These are phyloP conservation scores for Drosophila tripunctata DNA, from an alignment of 2,888 invertebrate genomes.

Conservation along the genomic window DNA sequence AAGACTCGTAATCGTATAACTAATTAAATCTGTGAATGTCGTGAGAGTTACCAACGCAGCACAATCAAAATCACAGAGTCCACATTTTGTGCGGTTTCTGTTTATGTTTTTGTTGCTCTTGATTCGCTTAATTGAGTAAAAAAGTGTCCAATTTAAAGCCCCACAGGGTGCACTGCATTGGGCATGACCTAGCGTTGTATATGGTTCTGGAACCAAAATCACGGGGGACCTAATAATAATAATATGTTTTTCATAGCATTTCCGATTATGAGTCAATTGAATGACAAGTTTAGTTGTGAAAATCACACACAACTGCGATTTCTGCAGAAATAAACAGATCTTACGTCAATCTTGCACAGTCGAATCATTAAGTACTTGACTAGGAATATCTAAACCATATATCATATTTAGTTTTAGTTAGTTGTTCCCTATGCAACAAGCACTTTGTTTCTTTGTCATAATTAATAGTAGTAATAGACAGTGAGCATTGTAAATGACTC, in stretches of 20 bases:
- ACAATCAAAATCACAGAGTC: slow-evolving; percentile 21
- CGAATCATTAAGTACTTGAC: slow-evolving; percentile 19
- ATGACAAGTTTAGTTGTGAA: slow-evolving; percentile 49
- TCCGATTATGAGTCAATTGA: slow-evolving; percentile 79
- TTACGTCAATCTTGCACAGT: slow-evolving; percentile 39
- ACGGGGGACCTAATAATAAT: not conserved
- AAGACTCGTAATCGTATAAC: slow-evolving; percentile 25
- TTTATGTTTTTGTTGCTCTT: slow-evolving; percentile 34
- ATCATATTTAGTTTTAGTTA: slow-evolving; percentile 2
- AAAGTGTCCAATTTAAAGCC: slow-evolving; percentile 69
- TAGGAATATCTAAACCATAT: not conserved
- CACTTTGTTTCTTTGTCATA: slow-evolving; percentile 19
- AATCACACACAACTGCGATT: slow-evolving; percentile 34
- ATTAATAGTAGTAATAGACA: slow-evolving; percentile 45
- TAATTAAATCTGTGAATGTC: slow-evolving; percentile 41
- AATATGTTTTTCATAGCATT: slow-evolving; percentile 41
- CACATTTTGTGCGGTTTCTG: slow-evolving; percentile 5
- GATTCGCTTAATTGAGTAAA: slow-evolving; percentile 83
- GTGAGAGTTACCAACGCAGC: slow-evolving; percentile 11
- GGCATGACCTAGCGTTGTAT: slow-evolving; percentile 47
- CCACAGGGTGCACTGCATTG: slow-evolving; percentile 54
- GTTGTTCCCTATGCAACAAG: slow-evolving; percentile 4
- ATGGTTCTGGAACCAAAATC: slow-evolving; percentile 1
- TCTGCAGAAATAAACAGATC: slow-evolving; percentile 28
- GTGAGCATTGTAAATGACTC: slow-evolving; percentile 54